These are phyloP conservation scores for Miichthys miiuy DNA, from an alignment of 2,797 vertebrate genomes.

Conservation along the genomic window DNA sequence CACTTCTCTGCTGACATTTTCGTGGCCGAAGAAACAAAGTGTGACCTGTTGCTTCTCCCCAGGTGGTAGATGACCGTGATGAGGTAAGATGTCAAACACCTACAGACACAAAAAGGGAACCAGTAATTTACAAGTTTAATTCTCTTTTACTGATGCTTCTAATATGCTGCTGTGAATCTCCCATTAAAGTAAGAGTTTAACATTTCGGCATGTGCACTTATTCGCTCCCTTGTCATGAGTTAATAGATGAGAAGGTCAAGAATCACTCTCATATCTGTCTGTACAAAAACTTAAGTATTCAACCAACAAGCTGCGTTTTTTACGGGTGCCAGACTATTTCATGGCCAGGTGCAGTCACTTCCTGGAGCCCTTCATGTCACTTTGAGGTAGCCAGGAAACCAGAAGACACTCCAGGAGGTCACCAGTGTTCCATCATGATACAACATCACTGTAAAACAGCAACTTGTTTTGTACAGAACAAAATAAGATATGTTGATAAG, in stretches of 20 bases:
- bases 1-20: constrained; percentile 78
- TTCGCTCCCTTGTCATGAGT: background rate
- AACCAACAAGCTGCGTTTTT: background rate
- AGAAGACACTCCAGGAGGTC: background rate
- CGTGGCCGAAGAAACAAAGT: constrained; percentile 90
- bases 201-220: background rate
- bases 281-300: too few species aligned
- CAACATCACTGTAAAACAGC: background rate
- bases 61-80: constrained; percentile 84
- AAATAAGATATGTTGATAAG: background rate
- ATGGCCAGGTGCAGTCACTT: background rate
- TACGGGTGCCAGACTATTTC: background rate
- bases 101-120: constrained; percentile 60
- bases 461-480: background rate
- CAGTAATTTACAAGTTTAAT: background rate
- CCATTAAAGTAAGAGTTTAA: background rate
- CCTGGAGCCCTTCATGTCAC: too few species aligned
- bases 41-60: constrained; percentile 82
- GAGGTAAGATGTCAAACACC: constrained; percentile 91
- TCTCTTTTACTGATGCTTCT: background rate
- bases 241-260: background rate
- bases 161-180: background rate
- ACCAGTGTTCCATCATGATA: background rate
- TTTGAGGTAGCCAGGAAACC: background rate
- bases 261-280: background rate